phyloP scores from a whole-genome alignment of 2,797 vertebrate species.

The Eupleurogrammus muticus region DNA sequence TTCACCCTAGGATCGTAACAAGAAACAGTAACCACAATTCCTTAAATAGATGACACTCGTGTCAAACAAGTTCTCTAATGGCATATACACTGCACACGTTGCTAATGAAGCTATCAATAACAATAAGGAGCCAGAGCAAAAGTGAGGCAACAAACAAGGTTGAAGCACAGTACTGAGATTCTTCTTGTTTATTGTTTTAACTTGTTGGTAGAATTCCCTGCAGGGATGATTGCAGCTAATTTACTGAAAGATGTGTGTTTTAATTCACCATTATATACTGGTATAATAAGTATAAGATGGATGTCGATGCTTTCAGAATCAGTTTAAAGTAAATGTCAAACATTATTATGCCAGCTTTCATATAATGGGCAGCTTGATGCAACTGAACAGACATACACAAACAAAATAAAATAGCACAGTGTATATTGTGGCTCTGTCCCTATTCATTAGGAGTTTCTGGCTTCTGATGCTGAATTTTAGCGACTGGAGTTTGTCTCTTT shows the following conservation, averaged over 20 bases:
- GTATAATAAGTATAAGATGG: constrained; percentile 10
- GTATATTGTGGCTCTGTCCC: constrained; percentile 15
- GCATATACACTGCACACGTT: neutral
- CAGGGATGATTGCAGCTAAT: constrained; percentile 25
- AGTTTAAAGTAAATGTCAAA: constrained; percentile 18
- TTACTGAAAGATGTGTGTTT: constrained; percentile 12
- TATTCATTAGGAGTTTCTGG: constrained; percentile 58
- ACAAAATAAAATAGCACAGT: constrained; percentile 35
- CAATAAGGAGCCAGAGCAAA: neutral
- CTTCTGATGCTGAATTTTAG: constrained; percentile 48
- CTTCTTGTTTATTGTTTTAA: neutral
- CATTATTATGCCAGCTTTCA: constrained; percentile 16
- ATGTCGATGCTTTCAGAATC: constrained; percentile 14
- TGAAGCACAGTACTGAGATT: constrained; percentile 19
- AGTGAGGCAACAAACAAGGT: constrained; percentile 7
- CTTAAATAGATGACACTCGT: constrained; percentile 8
- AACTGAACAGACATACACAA: constrained; percentile 21
- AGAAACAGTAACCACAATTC: constrained; percentile 9
- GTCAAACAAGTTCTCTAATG: constrained; percentile 2
- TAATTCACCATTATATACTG: neutral
- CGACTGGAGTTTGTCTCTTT: constrained; percentile 44
- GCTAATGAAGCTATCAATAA: neutral
- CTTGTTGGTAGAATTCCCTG: constrained; percentile 17
- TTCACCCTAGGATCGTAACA: neutral
- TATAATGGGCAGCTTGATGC: constrained; percentile 23